Percentiles rank a stretch among this genome's conserved stretches.
Evolutionary conservation across 1,140 invertebrate species (phyloP).

Genomic region (Galendromus occidentalis): DNA sequence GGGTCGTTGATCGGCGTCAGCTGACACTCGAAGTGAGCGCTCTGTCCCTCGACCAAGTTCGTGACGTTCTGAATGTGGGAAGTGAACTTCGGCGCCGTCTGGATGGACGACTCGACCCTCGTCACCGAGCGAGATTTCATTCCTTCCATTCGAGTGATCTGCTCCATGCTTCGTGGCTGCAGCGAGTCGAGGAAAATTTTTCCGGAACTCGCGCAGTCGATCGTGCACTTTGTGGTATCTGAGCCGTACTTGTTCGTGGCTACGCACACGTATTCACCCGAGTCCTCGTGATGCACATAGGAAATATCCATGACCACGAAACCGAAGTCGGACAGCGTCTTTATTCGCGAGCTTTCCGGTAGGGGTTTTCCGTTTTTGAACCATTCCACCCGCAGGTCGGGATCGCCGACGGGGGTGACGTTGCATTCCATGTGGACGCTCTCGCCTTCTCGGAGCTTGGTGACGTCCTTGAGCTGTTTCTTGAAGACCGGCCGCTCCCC

Average conservation of each 20-base stretch:
- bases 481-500: slow-evolving; percentile 70
- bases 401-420: slow-evolving; percentile 71
- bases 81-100: slow-evolving; percentile 57
- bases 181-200: slow-evolving; percentile 80
- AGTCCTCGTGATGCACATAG: slow-evolving; percentile 76
- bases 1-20: slow-evolving; percentile 77
- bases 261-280: slow-evolving; percentile 55
- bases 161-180: slow-evolving; percentile 75
- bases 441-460: slow-evolving; percentile 69
- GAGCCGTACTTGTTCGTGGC: slow-evolving; percentile 21
- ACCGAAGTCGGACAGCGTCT: slow-evolving; percentile 84
- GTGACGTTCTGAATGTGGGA: slow-evolving; percentile 62
- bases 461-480: slow-evolving; percentile 59
- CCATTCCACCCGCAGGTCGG: slow-evolving; percentile 85
- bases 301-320: slow-evolving; percentile 87
- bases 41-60: slow-evolving; percentile 70
- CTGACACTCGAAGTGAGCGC: slow-evolving; percentile 76
- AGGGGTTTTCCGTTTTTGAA: slow-evolving; percentile 74
- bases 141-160: slow-evolving; percentile 64
- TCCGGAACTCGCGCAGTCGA: slow-evolving; percentile 27
- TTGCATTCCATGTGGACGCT: slow-evolving; percentile 82
- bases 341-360: slow-evolving; percentile 65
- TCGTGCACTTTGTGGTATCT: slow-evolving; percentile 6
- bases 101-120: slow-evolving; percentile 36
- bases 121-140: slow-evolving; percentile 30